Evolutionary conservation across 23 tunicate species (phyloP).

Genomic region (Pegea sp.): DNA sequence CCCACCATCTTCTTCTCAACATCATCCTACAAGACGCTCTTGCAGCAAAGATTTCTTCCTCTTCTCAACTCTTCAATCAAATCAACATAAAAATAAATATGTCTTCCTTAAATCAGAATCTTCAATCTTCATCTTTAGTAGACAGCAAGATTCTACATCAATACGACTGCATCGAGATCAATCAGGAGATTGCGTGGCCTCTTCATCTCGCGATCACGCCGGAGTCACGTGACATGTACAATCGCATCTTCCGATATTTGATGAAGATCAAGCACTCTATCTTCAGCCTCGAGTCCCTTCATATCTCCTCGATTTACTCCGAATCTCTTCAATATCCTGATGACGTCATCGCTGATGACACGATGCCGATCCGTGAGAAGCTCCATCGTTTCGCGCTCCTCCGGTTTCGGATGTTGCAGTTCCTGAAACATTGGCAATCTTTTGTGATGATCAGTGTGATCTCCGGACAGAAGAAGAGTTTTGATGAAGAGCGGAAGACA

Average conservation of each 20-base stretch:
- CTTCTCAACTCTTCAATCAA: too few relatives aligned
- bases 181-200: not conserved
- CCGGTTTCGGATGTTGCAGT: slow-evolving; percentile 23
- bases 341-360: not conserved
- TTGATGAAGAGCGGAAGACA: slow-evolving; percentile 1
- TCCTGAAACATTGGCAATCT: slow-evolving; percentile 50
- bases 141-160: not conserved
- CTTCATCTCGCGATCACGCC: not conserved
- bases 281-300: not conserved
- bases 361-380: slow-evolving; percentile 2
- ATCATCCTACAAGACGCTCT: not conserved
- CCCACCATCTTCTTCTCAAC: not conserved
- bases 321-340: not conserved
- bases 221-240: not conserved
- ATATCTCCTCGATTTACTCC: not conserved
- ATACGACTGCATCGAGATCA: not conserved
- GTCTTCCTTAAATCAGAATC: too few relatives aligned
- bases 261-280: not conserved
- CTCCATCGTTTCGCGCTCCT: slow-evolving; percentile 30
- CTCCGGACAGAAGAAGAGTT: slow-evolving; percentile 28
- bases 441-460: slow-evolving; percentile 75
- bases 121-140: not conserved
- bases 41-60: not conserved
- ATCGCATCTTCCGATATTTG: not conserved
- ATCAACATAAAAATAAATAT: not conserved